Percentiles rank a stretch among this genome's conserved stretches.
phyloP scores from a whole-genome alignment of 53 echinoderm and acorn worm species.

The Hippasteria phrygiana region DNA sequence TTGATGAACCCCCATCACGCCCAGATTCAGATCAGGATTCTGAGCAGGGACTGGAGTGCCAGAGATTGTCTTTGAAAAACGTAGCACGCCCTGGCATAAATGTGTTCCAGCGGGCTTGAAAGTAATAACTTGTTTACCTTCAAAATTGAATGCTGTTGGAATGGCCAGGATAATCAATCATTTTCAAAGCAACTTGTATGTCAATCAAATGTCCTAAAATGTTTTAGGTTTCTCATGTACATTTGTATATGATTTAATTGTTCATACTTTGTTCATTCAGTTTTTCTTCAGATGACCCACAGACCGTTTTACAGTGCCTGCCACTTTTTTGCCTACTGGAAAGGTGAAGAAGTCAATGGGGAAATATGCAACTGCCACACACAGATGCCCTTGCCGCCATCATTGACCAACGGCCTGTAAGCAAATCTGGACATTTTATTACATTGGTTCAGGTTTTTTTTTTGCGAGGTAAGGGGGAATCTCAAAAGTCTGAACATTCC shows the following conservation, averaged over 20 bases:
- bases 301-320: slow-evolving; percentile 53
- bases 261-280: not conserved
- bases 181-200: too few species aligned
- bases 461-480: slow-evolving; percentile 1
- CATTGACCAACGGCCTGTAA: slow-evolving; percentile 69
- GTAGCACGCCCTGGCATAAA: too few species aligned
- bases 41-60: too few species aligned
- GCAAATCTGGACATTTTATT: slow-evolving; percentile 25
- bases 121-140: too few species aligned
- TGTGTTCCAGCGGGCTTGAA: too few species aligned
- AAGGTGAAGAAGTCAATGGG: slow-evolving; percentile 53
- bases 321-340: slow-evolving; percentile 67
- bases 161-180: too few species aligned
- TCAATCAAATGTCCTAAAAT: too few species aligned
- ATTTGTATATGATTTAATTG: not conserved
- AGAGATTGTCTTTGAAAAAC: too few species aligned
- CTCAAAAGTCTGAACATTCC: slow-evolving; percentile 1
- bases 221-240: too few species aligned
- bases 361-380: slow-evolving; percentile 61
- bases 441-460: not conserved
- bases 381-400: slow-evolving; percentile 65
- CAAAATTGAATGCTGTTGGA: too few species aligned
- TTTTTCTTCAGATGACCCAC: slow-evolving; percentile 47
- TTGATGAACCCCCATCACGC: too few species aligned
- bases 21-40: too few species aligned